Conservation (phyloP, 2,797 vertebrate genomes). For the Mormyrus hasselquistii region DNA sequence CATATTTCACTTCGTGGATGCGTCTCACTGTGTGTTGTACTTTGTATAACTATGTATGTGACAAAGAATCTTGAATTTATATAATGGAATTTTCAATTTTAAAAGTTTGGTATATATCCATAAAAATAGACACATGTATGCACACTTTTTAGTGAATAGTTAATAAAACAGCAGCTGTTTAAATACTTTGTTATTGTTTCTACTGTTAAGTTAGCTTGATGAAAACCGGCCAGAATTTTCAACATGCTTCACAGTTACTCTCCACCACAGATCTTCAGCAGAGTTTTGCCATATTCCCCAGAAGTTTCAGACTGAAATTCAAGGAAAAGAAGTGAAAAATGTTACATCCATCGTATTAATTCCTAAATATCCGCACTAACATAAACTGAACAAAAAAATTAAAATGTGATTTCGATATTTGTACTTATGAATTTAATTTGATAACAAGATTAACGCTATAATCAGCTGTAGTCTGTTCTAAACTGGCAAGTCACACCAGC, state of each 20-base stretch:
- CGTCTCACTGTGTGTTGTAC: too few relatives aligned
- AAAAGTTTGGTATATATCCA: neutral
- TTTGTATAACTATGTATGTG: too few relatives aligned
- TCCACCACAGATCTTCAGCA: constrained; percentile 57
- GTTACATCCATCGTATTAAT: neutral
- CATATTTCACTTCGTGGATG: neutral
- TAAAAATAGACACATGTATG: neutral
- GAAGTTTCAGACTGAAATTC: constrained; percentile 58
- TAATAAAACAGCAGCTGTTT: neutral
- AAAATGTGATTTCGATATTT: neutral
- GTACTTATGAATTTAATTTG: neutral
- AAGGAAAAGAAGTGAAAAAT: neutral
- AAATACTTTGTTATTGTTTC: neutral
- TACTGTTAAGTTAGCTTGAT: neutral
- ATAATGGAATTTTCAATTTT: neutral
- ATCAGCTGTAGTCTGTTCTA: neutral
- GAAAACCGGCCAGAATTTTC: neutral
- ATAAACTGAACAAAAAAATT: neutral
- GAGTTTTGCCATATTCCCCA: constrained; percentile 44
- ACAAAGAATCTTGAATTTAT: neutral
- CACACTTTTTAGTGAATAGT: neutral
- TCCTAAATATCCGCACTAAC: neutral
- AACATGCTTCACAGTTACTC: neutral
- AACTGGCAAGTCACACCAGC: neutral
- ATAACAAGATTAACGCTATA: neutral